Conservation (phyloP, 2,888 invertebrate species). For the Molorchus minor region DNA sequence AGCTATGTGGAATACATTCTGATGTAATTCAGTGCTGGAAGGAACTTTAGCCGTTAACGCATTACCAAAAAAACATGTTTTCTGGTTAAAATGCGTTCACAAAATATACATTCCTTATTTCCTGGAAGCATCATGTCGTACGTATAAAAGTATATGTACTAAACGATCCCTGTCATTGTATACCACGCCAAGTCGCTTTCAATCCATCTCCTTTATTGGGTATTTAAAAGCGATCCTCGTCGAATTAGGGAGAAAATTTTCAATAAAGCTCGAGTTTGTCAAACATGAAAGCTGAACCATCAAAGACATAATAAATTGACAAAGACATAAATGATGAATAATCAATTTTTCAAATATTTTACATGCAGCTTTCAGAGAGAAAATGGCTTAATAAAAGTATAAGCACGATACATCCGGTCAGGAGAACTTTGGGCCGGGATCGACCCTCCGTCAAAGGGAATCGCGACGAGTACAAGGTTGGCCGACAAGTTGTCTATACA, state of each 20-base stretch:
- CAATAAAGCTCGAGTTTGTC: slow-evolving; percentile 45
- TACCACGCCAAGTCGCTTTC: not conserved
- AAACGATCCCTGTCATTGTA: not conserved
- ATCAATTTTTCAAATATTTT: slow-evolving; percentile 59
- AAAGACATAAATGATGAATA: slow-evolving; percentile 56
- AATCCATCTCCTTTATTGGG: slow-evolving; percentile 30
- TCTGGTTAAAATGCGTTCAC: too few species aligned
- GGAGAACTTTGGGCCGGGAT: slow-evolving; percentile 17
- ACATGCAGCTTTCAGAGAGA: slow-evolving; percentile 54
- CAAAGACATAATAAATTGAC: slow-evolving; percentile 53
- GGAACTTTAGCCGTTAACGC: too few species aligned
- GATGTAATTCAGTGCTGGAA: too few species aligned
- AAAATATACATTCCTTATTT: too few species aligned
- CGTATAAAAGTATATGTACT: too few species aligned
- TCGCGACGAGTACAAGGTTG: slow-evolving; percentile 7
- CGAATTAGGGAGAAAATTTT: slow-evolving; percentile 34
- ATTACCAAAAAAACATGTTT: too few species aligned
- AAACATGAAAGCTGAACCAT: slow-evolving; percentile 44
- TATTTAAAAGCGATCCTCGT: slow-evolving; percentile 30
- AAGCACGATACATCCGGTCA: slow-evolving; percentile 53
- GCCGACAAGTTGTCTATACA: slow-evolving; percentile 23
- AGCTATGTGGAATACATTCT: too few species aligned
- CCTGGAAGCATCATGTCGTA: too few species aligned
- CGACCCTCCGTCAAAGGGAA: slow-evolving; percentile 20
- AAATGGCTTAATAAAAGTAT: slow-evolving; percentile 59